Evolutionary conservation across 1,140 invertebrate species (phyloP).

Genomic region (Tetranychus cinnabarinus): DNA sequence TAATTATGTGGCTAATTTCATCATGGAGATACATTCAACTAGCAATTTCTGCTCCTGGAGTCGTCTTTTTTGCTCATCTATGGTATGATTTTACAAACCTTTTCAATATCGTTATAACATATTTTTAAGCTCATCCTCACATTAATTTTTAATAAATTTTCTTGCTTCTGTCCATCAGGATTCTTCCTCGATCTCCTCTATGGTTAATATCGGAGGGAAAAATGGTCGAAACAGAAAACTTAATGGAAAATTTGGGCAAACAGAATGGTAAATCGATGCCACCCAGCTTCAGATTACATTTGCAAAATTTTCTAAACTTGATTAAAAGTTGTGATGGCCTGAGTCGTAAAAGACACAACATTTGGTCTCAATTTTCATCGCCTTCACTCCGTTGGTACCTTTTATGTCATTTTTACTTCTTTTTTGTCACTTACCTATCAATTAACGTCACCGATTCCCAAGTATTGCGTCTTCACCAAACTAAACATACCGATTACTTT

Average conservation of each 20-base stretch:
- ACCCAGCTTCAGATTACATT: conserved; percentile 1
- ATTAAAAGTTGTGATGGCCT: not conserved
- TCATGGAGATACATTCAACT: conserved; percentile 27
- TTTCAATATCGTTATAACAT: not conserved
- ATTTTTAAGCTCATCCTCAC: not conserved
- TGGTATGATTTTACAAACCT: conserved; percentile 15
- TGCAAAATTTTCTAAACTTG: conserved; percentile 1
- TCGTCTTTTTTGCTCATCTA: conserved; percentile 21
- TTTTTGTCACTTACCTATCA: conserved; percentile 4
- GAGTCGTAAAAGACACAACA: not conserved
- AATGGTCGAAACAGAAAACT: conserved; percentile 1
- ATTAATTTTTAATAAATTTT: not conserved
- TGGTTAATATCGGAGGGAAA: conserved; percentile 11
- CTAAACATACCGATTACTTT: conserved; percentile 1
- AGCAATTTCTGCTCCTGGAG: conserved; percentile 22
- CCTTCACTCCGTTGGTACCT: conserved; percentile 6
- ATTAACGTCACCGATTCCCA: conserved; percentile 1
- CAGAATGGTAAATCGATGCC: conserved; percentile 5
- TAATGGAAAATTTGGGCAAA: conserved; percentile 1
- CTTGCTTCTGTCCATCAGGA: not conserved
- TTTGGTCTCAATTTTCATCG: conserved; percentile 1
- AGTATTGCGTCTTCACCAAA: conserved; percentile 3
- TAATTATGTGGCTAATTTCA: conserved; percentile 17
- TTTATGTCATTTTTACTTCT: conserved; percentile 6
- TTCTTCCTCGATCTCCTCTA: conserved; percentile 11